phyloP scores from a whole-genome alignment of 2,113 vertebrate genomes.

The Peucedramus taeniatus region DNA sequence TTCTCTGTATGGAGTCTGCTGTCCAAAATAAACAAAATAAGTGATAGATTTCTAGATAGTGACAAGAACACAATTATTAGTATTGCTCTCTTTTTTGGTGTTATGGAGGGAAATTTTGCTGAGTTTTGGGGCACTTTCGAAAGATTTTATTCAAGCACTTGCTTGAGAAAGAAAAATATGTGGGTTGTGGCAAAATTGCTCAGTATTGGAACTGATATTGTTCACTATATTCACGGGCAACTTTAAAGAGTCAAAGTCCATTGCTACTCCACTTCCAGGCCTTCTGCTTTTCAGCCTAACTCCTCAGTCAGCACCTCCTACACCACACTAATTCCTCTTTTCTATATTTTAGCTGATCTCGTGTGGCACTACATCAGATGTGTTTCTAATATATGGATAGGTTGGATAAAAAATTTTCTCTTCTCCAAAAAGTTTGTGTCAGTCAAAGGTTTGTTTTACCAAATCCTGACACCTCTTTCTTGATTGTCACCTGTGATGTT shows the following conservation, averaged over 20 bases:
- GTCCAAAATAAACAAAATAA: neutral
- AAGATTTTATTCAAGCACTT: neutral
- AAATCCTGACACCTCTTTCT: neutral
- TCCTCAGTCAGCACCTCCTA: neutral
- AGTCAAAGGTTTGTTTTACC: neutral
- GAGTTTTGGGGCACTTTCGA: neutral
- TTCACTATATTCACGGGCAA: neutral
- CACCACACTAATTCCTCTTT: neutral
- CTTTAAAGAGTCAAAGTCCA: neutral
- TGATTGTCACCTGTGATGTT: neutral
- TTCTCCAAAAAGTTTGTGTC: neutral
- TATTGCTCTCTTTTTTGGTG: neutral
- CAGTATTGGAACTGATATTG: neutral
- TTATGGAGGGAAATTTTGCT: neutral
- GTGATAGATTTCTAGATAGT: neutral
- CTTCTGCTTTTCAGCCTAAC: neutral
- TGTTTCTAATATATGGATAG: neutral
- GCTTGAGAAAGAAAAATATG: neutral
- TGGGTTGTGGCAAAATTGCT: neutral
- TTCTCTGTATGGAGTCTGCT: neutral
- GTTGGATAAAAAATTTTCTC: neutral
- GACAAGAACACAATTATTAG: neutral
- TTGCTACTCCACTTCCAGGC: neutral
- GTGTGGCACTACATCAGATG: neutral
- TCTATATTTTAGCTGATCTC: neutral